These are phyloP conservation scores for Ochropleura leucogaster DNA, from an alignment of 2,888 invertebrate species.

Conservation along the genomic window DNA sequence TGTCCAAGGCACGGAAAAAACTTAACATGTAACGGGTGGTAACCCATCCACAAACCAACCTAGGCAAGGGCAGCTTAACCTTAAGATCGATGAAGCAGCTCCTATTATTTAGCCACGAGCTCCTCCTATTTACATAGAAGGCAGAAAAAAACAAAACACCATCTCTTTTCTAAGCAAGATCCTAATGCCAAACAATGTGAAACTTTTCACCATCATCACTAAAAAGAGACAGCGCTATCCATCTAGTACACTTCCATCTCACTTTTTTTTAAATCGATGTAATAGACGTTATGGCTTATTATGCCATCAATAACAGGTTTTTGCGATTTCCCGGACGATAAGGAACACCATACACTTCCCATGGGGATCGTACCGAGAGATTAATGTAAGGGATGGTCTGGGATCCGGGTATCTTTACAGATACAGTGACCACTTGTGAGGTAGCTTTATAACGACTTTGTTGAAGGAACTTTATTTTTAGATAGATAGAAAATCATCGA, in stretches of 20 bases:
- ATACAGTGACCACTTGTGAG: conserved; percentile 7
- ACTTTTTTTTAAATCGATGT: conserved; percentile 11
- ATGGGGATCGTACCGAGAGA: conserved; percentile 29
- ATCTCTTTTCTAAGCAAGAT: neutral
- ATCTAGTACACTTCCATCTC: neutral
- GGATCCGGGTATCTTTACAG: conserved; percentile 6
- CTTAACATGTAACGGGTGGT: too few relatives aligned
- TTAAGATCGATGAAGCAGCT: too few relatives aligned
- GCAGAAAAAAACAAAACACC: neutral
- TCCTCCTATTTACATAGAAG: too few relatives aligned
- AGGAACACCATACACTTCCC: conserved; percentile 26
- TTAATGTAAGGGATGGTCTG: conserved; percentile 21
- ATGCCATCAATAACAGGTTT: conserved; percentile 53
- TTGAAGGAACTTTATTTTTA: neutral
- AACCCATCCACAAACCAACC: too few relatives aligned
- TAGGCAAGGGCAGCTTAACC: too few relatives aligned
- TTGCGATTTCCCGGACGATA: conserved; percentile 29
- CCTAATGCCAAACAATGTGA: neutral
- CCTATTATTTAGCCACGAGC: too few relatives aligned
- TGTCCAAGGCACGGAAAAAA: too few relatives aligned
- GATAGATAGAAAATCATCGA: too few relatives aligned
- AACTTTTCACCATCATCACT: conserved; percentile 1
- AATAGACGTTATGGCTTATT: conserved; percentile 41
- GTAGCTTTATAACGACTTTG: neutral
- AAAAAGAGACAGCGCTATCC: conserved; percentile 5